These are phyloP conservation scores for Megaceryle maxima DNA, from an alignment of 2,113 vertebrate species.

Conservation along the genomic window DNA sequence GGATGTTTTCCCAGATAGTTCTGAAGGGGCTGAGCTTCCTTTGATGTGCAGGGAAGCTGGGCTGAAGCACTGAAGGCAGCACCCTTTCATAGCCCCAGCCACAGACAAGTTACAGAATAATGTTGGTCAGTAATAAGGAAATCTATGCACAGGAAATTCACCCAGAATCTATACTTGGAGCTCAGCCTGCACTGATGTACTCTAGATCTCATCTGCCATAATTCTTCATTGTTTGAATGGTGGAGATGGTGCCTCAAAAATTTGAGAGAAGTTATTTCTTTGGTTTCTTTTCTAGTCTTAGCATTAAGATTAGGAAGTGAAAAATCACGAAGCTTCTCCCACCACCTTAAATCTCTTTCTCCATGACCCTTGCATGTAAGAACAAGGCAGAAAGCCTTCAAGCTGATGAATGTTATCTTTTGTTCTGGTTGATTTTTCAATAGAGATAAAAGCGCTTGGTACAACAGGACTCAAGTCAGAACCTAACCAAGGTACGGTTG, in stretches of 20 bases:
- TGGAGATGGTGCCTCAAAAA: conserved; percentile 44
- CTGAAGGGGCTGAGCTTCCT: background rate
- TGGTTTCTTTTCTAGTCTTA: conserved; percentile 9
- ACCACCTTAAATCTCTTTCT: background rate
- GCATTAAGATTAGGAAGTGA: background rate
- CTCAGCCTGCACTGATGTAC: background rate
- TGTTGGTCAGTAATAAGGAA: background rate
- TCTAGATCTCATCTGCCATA: conserved; percentile 45
- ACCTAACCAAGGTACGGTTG: background rate
- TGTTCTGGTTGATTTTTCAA: background rate
- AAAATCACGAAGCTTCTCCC: background rate
- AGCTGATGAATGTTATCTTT: background rate
- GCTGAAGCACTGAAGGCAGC: background rate
- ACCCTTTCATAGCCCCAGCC: background rate
- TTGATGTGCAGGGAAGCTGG: background rate
- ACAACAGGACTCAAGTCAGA: background rate
- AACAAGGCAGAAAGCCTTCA: background rate
- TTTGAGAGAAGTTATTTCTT: conserved; percentile 28
- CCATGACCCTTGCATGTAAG: background rate
- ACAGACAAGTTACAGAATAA: background rate
- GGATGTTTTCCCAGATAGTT: background rate
- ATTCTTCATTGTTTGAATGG: conserved; percentile 4
- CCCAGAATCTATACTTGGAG: conserved; percentile 3
- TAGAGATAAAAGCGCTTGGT: background rate
- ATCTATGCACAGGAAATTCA: background rate